Conservation (phyloP, 2,797 vertebrate species). For the Rhinoraja longicauda region DNA sequence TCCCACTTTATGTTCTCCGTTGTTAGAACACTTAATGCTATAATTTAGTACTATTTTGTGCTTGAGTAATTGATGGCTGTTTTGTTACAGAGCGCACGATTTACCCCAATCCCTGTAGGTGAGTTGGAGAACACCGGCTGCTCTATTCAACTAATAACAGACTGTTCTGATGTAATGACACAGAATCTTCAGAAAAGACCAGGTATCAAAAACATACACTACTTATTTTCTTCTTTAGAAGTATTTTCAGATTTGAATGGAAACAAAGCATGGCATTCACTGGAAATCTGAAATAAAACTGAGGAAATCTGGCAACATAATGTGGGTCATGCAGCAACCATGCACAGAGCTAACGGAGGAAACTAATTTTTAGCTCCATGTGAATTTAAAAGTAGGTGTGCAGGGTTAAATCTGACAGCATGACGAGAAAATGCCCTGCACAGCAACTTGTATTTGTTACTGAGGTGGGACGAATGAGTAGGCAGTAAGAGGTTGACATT, state of each 20-base stretch:
- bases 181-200: slow-evolving; percentile 43
- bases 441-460: no score
- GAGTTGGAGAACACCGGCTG: slow-evolving; percentile 49
- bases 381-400: no score
- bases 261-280: background rate
- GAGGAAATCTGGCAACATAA: background rate
- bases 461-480: no score
- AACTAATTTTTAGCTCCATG: no score
- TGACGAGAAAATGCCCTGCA: no score
- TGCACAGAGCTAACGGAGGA: background rate
- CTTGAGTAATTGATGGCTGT: slow-evolving; percentile 35
- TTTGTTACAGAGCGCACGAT: slow-evolving; percentile 56
- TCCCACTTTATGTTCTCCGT: no score
- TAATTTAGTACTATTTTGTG: background rate
- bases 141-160: slow-evolving; percentile 42
- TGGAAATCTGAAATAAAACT: background rate
- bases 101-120: slow-evolving; percentile 56
- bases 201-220: background rate
- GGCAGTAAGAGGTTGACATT: no score
- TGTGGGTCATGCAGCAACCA: background rate
- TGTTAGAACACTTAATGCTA: background rate
- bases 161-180: slow-evolving; percentile 46
- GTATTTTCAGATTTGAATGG: background rate
- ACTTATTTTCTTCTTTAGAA: background rate
- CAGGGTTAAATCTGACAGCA: no score